Conservation (phyloP, 23 tunicate species). For the Botrylloides violaceus region DNA sequence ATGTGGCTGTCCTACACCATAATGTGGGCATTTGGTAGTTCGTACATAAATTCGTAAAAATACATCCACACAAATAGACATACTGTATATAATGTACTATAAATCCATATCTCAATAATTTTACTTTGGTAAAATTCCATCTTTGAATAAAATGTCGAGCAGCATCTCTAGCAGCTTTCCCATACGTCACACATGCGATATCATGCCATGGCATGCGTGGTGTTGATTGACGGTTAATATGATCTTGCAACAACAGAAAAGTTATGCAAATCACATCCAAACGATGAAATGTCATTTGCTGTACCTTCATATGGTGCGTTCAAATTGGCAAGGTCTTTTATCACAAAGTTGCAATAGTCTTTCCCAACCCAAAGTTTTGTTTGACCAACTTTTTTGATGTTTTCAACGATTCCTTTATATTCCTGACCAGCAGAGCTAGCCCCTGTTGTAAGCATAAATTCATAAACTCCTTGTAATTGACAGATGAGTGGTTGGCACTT, state of each 20-base stretch:
- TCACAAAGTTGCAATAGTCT: constrained; percentile 78
- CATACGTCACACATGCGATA: constrained; percentile 81
- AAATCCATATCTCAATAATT: background rate
- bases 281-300: no score
- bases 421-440: constrained; percentile 12
- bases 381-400: constrained; percentile 36
- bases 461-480: background rate
- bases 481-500: background rate
- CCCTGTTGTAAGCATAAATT: background rate
- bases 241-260: no score
- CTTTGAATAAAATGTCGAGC: constrained; percentile 96
- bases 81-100: no score
- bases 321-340: constrained; percentile 48
- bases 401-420: constrained; percentile 56
- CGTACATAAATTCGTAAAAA: background rate
- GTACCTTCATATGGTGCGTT: constrained; percentile 79
- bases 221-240: constrained; percentile 40
- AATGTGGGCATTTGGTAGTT: no score
- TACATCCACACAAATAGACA: background rate
- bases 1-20: no score
- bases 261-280: no score
- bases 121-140: constrained; percentile 93
- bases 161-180: constrained; percentile 93
- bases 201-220: constrained; percentile 99
- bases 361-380: constrained; percentile 82